Evolutionary conservation across 1,140 invertebrate genomes (phyloP), one percentile per base, ranked within the genome.

Genomic region (Procambarus virginalis): DNA sequence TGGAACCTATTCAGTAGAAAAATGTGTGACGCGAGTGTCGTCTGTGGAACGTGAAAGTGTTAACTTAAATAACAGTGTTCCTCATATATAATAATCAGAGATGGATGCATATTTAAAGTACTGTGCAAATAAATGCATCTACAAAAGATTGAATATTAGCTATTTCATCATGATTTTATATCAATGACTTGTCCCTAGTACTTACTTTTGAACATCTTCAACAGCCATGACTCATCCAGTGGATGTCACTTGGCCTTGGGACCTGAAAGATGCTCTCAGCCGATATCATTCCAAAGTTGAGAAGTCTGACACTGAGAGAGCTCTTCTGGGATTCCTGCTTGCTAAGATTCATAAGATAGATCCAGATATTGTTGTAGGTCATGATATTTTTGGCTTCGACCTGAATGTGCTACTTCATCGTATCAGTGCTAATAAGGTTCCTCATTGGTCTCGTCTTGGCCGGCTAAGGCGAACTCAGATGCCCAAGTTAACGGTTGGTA

Each of bases 291-390:
- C 96, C 6, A 96, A 96, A 94, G 94, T 98, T 10, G 96, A 97
- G 86, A 96, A 94, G 76, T 96, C 96, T 92, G 97, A 98, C 82
- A 96, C 96, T 10, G 99, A 99, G 94, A 94, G 97, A 91, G 96
- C 96, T 70, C 94, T 99, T 2, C 93, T 99, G 0, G 97, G 90
- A 89, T 97, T 96, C 93, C 96, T 98, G 89, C 94, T 99, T 81
- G 96, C 96, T 0, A 97, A 97, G 93, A 96, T 99, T 89, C 96
- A 96, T 93, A 96, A 96, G 93, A 94, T 97, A 60, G 98, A 99
- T 95, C 97, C 98, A 0, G 99, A 99, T 95, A 94, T 99, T 14
- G 96, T 99, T 78, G 96, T 99, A 8, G 98, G 98, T 2, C 98
- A 99, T 93, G 98, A 99, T 94, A 94, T 98, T 46, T 95, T 96